phyloP scores from a whole-genome alignment of 1,140 invertebrate species.

The Helicoverpa armigera region DNA sequence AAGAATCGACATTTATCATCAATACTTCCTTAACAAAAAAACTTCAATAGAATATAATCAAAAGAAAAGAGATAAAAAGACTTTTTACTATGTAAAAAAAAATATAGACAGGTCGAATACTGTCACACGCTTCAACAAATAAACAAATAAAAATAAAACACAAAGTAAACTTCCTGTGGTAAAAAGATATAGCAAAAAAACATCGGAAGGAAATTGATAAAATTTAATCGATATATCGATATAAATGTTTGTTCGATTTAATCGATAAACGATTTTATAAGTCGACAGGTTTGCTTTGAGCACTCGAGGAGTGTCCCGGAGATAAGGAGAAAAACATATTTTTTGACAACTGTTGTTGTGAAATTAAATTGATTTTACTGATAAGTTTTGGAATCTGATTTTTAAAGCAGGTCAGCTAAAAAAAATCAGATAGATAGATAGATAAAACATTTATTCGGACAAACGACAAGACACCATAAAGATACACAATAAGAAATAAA shows the following conservation, averaged over 20 bases:
- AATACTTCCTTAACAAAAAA: conserved; percentile 26
- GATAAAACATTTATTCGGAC: too few species aligned
- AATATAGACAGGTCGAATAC: not conserved
- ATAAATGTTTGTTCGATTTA: conserved; percentile 4
- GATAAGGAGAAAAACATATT: not conserved
- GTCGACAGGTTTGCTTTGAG: conserved; percentile 9
- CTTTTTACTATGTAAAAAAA: too few species aligned
- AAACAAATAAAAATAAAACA: conserved; percentile 2
- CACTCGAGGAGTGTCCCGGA: not conserved
- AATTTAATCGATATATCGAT: conserved; percentile 9
- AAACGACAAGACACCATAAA: too few species aligned
- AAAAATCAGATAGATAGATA: too few species aligned
- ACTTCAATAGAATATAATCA: not conserved
- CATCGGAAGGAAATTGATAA: conserved; percentile 21
- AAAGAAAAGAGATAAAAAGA: not conserved
- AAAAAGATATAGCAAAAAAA: conserved; percentile 13
- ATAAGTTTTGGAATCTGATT: too few species aligned
- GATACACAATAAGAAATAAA: too few species aligned
- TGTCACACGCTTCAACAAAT: not conserved
- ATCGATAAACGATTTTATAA: conserved; percentile 1
- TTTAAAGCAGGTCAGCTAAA: too few species aligned
- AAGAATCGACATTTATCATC: conserved; percentile 8
- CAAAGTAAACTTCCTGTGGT: conserved; percentile 27
- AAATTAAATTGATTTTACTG: too few species aligned
- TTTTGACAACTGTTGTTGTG: too few species aligned